A percentile compares a stretch with the other conserved stretches of the same genome.
phyloP scores from a whole-genome alignment of 2,113 vertebrate genomes.

The Gobio gobio region DNA sequence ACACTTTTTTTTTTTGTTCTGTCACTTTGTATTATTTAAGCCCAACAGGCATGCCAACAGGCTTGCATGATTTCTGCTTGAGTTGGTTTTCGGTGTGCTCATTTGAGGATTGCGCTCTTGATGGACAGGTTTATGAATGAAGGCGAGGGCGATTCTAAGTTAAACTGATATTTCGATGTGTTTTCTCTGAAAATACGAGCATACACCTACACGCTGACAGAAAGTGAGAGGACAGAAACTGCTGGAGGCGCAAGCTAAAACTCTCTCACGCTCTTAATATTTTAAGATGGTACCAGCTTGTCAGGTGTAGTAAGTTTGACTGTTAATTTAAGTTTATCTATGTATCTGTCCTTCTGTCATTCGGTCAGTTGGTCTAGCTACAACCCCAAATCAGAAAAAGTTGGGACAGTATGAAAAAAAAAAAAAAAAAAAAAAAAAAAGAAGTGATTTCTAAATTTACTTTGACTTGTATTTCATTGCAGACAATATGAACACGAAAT shows the following conservation, averaged over 20 bases:
- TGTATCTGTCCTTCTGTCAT: background rate
- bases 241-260: slow-evolving; percentile 3
- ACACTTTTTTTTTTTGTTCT: background rate
- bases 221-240: background rate
- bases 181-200: slow-evolving; percentile 8
- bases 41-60: background rate
- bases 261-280: background rate
- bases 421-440: no score
- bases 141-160: background rate
- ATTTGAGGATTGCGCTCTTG: background rate
- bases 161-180: background rate
- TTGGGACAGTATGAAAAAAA: no score
- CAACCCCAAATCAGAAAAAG: no score
- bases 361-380: background rate
- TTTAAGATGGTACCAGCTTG: background rate
- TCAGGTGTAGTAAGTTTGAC: background rate
- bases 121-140: slow-evolving; percentile 26
- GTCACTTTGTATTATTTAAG: background rate
- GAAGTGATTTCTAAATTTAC: no score
- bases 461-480: no score
- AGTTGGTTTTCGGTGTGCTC: slow-evolving; percentile 24
- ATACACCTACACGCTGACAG: background rate
- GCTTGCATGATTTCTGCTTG: slow-evolving; percentile 14
- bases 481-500: no score
- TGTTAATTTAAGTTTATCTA: background rate